phyloP scores from a whole-genome alignment of 2,113 vertebrate genomes.

The Fulica atra region DNA sequence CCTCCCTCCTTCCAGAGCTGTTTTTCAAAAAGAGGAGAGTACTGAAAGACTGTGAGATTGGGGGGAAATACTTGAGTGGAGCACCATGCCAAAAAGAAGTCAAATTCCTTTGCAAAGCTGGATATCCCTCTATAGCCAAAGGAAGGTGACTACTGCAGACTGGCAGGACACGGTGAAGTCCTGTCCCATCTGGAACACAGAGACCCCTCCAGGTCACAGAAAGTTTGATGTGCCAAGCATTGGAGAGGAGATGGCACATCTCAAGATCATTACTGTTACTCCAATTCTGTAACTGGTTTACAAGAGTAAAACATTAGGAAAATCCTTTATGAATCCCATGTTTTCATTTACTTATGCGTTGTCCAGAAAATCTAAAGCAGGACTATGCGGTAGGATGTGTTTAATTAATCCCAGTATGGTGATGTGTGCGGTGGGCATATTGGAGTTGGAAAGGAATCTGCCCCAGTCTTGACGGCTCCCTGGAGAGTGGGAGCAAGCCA shows the following conservation, averaged over 20 bases:
- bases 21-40: background rate
- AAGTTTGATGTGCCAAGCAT: background rate
- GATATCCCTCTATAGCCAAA: background rate
- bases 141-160: background rate
- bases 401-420: background rate
- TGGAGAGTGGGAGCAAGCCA: background rate
- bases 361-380: background rate
- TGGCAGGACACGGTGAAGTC: background rate
- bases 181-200: background rate
- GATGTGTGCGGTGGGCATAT: background rate
- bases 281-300: background rate
- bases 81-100: background rate
- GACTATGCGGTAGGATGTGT: background rate
- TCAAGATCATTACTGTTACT: background rate
- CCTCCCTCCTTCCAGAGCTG: background rate
- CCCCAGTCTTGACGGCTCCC: fast-evolving
- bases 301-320: background rate
- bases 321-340: background rate
- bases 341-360: background rate
- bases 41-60: background rate
- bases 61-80: background rate
- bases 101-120: background rate
- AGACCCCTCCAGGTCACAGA: background rate
- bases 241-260: background rate
- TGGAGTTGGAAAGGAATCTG: background rate